Base-by-base conservation (phyloP, 2,797 vertebrate genomes). In the Tiaroga cobitis region DNA sequence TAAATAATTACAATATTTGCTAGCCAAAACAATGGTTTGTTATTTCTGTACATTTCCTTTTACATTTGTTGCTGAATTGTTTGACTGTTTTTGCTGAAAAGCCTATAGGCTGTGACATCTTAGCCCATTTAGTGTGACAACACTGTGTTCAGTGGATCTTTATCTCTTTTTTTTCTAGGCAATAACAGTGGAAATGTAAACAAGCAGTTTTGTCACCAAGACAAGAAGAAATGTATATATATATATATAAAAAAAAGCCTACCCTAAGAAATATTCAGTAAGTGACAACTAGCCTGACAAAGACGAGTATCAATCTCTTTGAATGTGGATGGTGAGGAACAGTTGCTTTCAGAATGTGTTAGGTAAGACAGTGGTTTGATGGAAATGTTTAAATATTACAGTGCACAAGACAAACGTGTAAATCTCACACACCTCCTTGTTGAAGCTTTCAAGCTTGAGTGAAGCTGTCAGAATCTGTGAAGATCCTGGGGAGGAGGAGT, bases 381-480 rank as follows among this genome's bases (percentile, higher is more conserved):
- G 19, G 26, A 61, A 43, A 46, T 59, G 21, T 26, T 46, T 3
- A 72, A 82, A 41, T 43, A 72, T 74, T 73, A 41, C 51, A 59
- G n/a, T 73, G 19, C 19, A 46, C 19, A 63, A 61, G 46, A 81
- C 67, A 81, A 61, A 74, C 8, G 15, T 49, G 29, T 37, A 83
- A 51, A 69, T 68, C 26, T 83, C 19, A 46, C 70, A 83, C 59
- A 83, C 56, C 29, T 75, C 41, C 5, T 65, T 49, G 54, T 65
- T 51, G 13, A 74, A 75, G 81, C 59, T 49, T 83, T 74, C 59
- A 74, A 75, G 70, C 70, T 65, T 75, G 56, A 83, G 41, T 37
- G 41, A 51, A 75, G 81, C 70, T 83, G 81, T 63, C 81, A 75
- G 56, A 75, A 37, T 63, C 19, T 34, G 39, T 82, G 18, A 9